phyloP scores from a whole-genome alignment of 2,797 vertebrate genomes.

The Xerus rutilus region DNA sequence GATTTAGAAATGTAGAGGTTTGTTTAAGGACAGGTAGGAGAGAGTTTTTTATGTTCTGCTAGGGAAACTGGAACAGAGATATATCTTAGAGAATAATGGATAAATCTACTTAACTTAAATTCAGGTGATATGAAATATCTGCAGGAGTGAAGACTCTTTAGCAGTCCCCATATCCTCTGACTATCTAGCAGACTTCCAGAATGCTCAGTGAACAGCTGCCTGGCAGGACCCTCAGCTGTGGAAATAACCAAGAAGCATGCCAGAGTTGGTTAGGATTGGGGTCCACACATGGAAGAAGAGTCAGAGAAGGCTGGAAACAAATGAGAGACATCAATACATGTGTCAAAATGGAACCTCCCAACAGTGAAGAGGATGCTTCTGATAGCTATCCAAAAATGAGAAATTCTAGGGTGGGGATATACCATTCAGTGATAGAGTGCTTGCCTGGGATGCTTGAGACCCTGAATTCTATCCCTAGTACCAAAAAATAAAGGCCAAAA shows the following conservation, averaged over 20 bases:
- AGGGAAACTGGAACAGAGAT: neutral
- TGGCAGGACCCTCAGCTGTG: neutral
- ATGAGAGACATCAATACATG: neutral
- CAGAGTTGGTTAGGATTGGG: neutral
- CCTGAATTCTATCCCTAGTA: neutral
- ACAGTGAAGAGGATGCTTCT: neutral
- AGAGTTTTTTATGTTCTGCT: neutral
- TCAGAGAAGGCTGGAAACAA: neutral
- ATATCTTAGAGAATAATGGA: neutral
- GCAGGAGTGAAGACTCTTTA: neutral
- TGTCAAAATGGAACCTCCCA: neutral
- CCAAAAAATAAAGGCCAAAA: neutral
- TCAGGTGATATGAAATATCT: neutral
- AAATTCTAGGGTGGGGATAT: too few species aligned
- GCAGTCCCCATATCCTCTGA: neutral
- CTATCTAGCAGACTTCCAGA: neutral
- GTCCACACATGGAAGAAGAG: neutral
- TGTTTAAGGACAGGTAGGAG: neutral
- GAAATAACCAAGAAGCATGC: neutral
- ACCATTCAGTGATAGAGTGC: too few species aligned
- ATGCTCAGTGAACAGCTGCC: neutral
- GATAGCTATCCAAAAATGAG: neutral
- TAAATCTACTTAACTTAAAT: neutral
- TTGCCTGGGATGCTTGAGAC: too few species aligned
- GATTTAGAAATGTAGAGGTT: neutral